Evolutionary conservation across 2,797 vertebrate genomes (phyloP).

Genomic region (Distichodus sexfasciatus): DNA sequence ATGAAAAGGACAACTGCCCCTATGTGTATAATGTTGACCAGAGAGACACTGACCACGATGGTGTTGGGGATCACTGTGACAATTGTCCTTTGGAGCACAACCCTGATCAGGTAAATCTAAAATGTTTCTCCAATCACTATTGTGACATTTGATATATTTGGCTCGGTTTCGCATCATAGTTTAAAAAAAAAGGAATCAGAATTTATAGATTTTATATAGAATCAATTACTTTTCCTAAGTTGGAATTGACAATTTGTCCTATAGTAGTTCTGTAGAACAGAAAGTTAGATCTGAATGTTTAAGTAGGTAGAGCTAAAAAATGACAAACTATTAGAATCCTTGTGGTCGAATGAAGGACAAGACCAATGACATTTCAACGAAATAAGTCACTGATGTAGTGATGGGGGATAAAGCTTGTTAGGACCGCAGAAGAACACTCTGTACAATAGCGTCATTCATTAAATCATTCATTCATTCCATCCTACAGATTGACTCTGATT

Average conservation of each 20-base stretch:
- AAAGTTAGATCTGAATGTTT: no score
- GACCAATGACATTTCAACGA: conserved; percentile 20
- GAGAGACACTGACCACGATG: conserved; percentile 91
- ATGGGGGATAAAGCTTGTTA: conserved; percentile 1
- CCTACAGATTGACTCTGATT: conserved; percentile 89
- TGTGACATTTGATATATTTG: conserved; percentile 49
- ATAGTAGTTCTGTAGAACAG: no score
- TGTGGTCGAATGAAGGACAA: no score
- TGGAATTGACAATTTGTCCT: no score
- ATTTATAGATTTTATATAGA: no score
- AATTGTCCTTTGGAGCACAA: conserved; percentile 98
- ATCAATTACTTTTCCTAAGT: no score
- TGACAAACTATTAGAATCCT: no score
- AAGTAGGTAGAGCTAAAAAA: no score
- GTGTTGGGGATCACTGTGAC: conserved; percentile 97
- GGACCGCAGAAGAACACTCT: neutral
- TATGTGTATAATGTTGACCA: conserved; percentile 98
- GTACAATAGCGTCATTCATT: conserved; percentile 47
- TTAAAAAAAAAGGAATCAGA: no score
- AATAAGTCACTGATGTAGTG: neutral
- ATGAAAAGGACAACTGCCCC: conserved; percentile 94
- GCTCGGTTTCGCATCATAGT: neutral
- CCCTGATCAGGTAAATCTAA: conserved; percentile 87
- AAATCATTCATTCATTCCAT: conserved; percentile 51
- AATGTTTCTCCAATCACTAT: neutral